Percentiles rank a stretch among this genome's conserved stretches.
Evolutionary conservation across 2,888 invertebrate species (phyloP).

Genomic region (Macrophya annulata): DNA sequence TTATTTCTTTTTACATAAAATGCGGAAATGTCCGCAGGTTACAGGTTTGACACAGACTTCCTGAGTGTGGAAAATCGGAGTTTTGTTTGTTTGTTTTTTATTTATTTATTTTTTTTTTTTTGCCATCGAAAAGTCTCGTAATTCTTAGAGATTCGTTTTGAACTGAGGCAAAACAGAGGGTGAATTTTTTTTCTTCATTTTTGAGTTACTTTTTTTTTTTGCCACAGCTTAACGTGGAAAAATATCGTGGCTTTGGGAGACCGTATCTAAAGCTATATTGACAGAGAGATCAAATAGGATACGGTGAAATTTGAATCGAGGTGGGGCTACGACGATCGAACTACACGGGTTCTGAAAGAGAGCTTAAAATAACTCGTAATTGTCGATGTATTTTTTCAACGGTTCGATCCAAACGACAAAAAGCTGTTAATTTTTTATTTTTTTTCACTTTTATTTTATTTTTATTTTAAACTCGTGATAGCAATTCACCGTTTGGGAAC

Average conservation of each 20-base stretch:
- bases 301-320: background rate
- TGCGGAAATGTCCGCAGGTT: background rate
- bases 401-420: slow-evolving; percentile 1
- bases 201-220: background rate
- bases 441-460: background rate
- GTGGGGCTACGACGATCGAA: background rate
- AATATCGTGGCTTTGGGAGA: background rate
- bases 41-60: too few relatives aligned
- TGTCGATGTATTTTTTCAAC: background rate
- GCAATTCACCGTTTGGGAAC: background rate
- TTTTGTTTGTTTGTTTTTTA: too few relatives aligned
- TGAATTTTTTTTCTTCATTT: background rate
- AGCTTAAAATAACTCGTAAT: background rate
- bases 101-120: too few relatives aligned
- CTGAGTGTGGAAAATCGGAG: too few relatives aligned
- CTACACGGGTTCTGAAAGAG: background rate
- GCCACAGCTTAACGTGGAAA: background rate
- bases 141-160: background rate
- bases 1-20: background rate
- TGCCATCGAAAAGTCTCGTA: background rate
- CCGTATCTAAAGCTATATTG: background rate
- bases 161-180: background rate
- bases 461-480: background rate
- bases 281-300: background rate
- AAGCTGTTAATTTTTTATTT: background rate